Percentiles rank a stretch among this genome's conserved stretches.
These are phyloP conservation scores for Caenorhabditis japonica DNA, from an alignment of 2,888 invertebrate species.

Conservation along the genomic window DNA sequence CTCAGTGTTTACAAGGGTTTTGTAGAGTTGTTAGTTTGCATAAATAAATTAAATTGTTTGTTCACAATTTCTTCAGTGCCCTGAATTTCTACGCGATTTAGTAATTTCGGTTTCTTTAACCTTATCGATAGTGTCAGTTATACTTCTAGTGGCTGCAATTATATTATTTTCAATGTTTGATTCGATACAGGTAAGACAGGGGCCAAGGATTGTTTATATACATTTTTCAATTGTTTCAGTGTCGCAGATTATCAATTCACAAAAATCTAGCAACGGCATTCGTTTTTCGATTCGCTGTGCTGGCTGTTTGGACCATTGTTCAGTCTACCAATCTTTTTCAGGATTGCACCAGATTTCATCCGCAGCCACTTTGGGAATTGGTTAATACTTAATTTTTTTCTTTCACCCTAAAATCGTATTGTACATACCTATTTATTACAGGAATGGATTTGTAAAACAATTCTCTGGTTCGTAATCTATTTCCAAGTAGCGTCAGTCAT, in stretches of 20 bases:
- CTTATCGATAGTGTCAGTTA: constrained; percentile 74
- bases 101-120: constrained; percentile 74
- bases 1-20: constrained; percentile 72
- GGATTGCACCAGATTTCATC: constrained; percentile 72
- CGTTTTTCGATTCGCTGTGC: constrained; percentile 78
- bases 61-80: constrained; percentile 69
- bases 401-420: not conserved
- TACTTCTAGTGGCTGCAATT: constrained; percentile 72
- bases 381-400: constrained; percentile 41
- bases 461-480: constrained; percentile 80
- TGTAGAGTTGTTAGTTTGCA: constrained; percentile 67
- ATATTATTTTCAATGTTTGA: constrained; percentile 76
- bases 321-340: constrained; percentile 71
- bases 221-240: constrained; percentile 40
- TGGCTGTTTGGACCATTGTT: constrained; percentile 76
- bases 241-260: constrained; percentile 64
- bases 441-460: constrained; percentile 81
- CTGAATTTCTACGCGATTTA: constrained; percentile 72
- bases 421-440: constrained; percentile 66
- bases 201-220: not conserved
- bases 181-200: constrained; percentile 68
- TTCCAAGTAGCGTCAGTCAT: constrained; percentile 80
- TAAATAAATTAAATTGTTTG: too few species aligned
- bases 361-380: constrained; percentile 63
- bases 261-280: constrained; percentile 79